These are phyloP conservation scores for Andrena marginata DNA, from an alignment of 2,888 invertebrate species.

Conservation along the genomic window DNA sequence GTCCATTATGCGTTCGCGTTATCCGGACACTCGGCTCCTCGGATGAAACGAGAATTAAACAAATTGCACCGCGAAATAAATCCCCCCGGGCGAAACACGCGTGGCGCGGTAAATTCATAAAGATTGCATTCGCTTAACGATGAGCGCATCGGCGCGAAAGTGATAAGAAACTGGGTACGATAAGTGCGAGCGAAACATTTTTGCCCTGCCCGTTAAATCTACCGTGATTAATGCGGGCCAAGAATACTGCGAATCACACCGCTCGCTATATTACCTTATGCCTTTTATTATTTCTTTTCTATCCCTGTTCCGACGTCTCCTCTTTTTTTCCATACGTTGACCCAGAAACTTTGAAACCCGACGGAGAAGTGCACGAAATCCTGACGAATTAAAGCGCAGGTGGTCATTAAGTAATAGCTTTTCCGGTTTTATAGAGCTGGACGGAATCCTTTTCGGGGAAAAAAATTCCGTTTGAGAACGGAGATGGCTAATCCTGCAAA, in stretches of 20 bases:
- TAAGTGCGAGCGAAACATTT: constrained; percentile 47
- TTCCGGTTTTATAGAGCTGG: constrained; percentile 15
- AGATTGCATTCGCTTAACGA: constrained; percentile 49
- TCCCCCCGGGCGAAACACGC: neutral
- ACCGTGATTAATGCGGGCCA: constrained; percentile 49
- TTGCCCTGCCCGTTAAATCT: constrained; percentile 46
- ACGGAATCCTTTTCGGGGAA: constrained; percentile 6
- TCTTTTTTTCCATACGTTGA: constrained; percentile 50
- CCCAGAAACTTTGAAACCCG: constrained; percentile 49
- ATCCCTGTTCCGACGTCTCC: neutral
- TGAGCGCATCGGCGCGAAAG: constrained; percentile 50
- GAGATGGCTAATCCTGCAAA: constrained; percentile 10
- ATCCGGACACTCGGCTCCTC: constrained; percentile 1
- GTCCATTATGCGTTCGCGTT: constrained; percentile 9
- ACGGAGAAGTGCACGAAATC: constrained; percentile 39
- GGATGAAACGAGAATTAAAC: constrained; percentile 31
- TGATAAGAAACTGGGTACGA: constrained; percentile 52
- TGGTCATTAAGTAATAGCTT: constrained; percentile 55
- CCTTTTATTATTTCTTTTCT: constrained; percentile 37
- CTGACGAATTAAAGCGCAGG: constrained; percentile 52
- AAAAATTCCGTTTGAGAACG: constrained; percentile 24
- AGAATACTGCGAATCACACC: constrained; percentile 49
- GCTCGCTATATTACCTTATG: constrained; percentile 40
- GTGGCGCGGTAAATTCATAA: constrained; percentile 17
- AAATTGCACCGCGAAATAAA: constrained; percentile 18